phyloP scores from a whole-genome alignment of 2,113 vertebrate species.

The Rattus norvegicus region GRCr8 NC_086039.1:157524001-157524500 shows the following conservation, averaged over 20 bases:
- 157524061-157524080: no score
- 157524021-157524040: no score
- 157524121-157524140: not conserved
- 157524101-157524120: not conserved
- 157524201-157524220: not conserved
- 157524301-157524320: not conserved
- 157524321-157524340: not conserved
- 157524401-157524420: no score
- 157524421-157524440: not conserved
- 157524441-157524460: not conserved
- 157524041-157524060: no score
- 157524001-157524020: no score
- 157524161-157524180: not conserved
- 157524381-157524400: no score
- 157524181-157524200: not conserved
- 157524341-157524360: not conserved
- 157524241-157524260: not conserved
- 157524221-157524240: not conserved
- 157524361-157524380: rapidly evolving
- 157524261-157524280: not conserved
- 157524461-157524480: not conserved
- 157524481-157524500: not conserved
- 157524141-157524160: not conserved
- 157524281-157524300: not conserved
- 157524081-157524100: no score